Evolutionary conservation across 2,797 vertebrate species (phyloP).

Genomic region (Chaetophractus vellerosus): DNA sequence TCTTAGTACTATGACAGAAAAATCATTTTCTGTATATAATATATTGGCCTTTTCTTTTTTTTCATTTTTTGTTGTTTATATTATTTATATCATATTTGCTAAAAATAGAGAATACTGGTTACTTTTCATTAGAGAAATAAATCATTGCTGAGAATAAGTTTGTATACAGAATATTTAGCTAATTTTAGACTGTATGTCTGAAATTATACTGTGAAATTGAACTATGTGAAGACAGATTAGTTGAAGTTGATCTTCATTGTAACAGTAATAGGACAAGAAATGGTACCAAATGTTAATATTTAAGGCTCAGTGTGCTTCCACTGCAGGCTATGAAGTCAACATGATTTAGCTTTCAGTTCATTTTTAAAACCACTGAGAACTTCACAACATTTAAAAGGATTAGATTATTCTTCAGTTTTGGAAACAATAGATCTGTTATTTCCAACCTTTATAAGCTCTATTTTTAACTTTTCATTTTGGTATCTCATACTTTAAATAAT

Average conservation of each 20-base stretch:
- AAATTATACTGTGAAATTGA: constrained; percentile 76
- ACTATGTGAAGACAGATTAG: constrained; percentile 75
- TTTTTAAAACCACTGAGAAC: constrained; percentile 72
- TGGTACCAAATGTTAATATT: constrained; percentile 75
- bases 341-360: constrained; percentile 75
- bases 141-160: constrained; percentile 74
- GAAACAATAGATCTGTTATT: constrained; percentile 54
- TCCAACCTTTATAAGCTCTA: constrained; percentile 47
- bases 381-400: constrained; percentile 70
- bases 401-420: not conserved
- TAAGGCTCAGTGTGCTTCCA: constrained; percentile 72
- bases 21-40: constrained; percentile 75
- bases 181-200: constrained; percentile 76
- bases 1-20: constrained; percentile 73
- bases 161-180: constrained; percentile 67
- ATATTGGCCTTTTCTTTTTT: not conserved
- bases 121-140: constrained; percentile 86
- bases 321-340: constrained; percentile 57
- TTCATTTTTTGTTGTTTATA: constrained; percentile 65
- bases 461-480: constrained; percentile 54
- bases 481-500: not conserved
- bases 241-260: constrained; percentile 68
- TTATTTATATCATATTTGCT: constrained; percentile 82
- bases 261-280: constrained; percentile 67
- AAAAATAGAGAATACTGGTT: constrained; percentile 75